Base-by-base conservation (phyloP, 1,140 invertebrate genomes). In the Drosophila erecta region DNA sequence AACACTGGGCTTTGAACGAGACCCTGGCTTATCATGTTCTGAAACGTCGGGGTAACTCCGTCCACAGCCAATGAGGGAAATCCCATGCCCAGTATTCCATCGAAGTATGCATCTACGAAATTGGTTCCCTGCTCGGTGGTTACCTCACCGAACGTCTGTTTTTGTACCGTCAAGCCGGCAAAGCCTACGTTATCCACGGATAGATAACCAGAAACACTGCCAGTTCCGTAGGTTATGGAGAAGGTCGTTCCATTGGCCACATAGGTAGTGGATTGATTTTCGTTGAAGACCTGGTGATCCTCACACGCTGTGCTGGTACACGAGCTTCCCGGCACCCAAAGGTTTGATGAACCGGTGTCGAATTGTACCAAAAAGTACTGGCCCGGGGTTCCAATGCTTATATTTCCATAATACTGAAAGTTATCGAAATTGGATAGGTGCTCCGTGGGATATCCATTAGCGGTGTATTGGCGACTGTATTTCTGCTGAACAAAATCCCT, bases 121-220 rank as follows among this genome's bases (percentile, higher is more conserved):
- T 95, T 94, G 33, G 96, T 92, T 40, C 96, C 96, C 41, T 98
- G 98, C 93, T 99, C 98, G 79, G 94, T 95, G n/a, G 97, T 93
- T 1, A 98, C 99, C 94, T 99, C 99, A 15, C 97, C 99, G 93
- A 99, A 99, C n/a, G 96, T 98, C 94, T 99, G 98, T 66, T 94
- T 92, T 67, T 94, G 92, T n/a, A 99, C 94, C 15, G 92, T 73
- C 17, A 97, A 70, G 37, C 94, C 95, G 65, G 95, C 97, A 76
- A 92, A 71, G 43, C 93, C 93, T 15, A 99, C 95, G 60, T 93
- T 93, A 93, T 99, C 98, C 4, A 95, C 95, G 49, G 98, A 99
- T 38, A 99, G 94, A 93, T 96, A 98, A 50, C 99, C 99, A 73
- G 97, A 97, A 37, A 99, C 94, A 92, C 96, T 98, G 71, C 99